Evolutionary conservation across 2,113 vertebrate species (phyloP).

Genomic region (Eublepharis macularius): DNA sequence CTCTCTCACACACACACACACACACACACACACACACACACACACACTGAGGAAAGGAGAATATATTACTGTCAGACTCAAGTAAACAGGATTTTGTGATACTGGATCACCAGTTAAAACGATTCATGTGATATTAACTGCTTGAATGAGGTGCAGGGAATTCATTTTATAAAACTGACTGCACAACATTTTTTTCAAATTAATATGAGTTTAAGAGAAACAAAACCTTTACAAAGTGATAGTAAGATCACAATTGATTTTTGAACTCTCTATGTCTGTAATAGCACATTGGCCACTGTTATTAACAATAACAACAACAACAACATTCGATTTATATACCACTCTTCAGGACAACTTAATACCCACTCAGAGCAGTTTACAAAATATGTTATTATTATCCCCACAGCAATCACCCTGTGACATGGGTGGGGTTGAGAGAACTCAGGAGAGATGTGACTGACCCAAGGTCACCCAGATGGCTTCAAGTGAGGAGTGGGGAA

Average conservation of each 20-base stretch:
- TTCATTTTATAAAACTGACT: background rate
- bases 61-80: background rate
- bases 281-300: background rate
- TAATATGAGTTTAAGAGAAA: background rate
- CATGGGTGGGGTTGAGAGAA: too few species aligned
- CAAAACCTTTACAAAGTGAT: background rate
- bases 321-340: too few species aligned
- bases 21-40: too few species aligned
- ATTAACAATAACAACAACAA: background rate
- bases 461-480: too few species aligned
- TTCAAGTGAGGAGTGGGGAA: too few species aligned
- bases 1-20: too few species aligned
- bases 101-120: constrained; percentile 1
- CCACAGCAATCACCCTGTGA: too few species aligned
- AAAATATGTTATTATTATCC: too few species aligned
- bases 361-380: too few species aligned
- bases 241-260: background rate
- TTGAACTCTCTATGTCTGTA: background rate
- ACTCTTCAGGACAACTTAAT: too few species aligned
- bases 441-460: too few species aligned
- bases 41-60: background rate
- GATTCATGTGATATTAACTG: background rate
- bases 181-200: background rate
- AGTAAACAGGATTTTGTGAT: constrained; percentile 33
- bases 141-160: background rate